phyloP scores from a whole-genome alignment of 2,888 invertebrate genomes.

The Synanthedon vespiformis region DNA sequence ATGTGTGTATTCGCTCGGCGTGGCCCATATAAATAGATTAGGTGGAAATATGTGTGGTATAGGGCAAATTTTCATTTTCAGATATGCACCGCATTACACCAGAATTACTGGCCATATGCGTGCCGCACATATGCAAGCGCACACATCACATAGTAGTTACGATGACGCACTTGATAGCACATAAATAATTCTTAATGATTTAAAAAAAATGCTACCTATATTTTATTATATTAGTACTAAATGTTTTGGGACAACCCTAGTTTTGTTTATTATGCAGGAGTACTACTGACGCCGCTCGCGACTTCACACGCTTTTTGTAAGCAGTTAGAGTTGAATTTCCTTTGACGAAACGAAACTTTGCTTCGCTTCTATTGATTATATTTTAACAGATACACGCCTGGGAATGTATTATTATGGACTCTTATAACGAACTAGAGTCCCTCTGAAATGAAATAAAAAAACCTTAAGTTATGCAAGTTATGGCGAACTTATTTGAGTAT shows the following conservation, averaged over 20 bases:
- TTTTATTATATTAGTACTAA: slow-evolving; percentile 39
- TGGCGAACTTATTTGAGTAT: too few relatives aligned
- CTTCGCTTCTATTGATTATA: slow-evolving; percentile 15
- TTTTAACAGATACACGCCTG: slow-evolving; percentile 22
- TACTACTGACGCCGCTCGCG: slow-evolving; percentile 64
- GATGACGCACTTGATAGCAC: slow-evolving; percentile 69
- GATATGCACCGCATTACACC: slow-evolving; percentile 71
- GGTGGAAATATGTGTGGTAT: slow-evolving; percentile 67
- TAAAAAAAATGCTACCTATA: slow-evolving; percentile 25
- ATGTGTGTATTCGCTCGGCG: slow-evolving; percentile 53
- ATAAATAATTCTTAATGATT: slow-evolving; percentile 59
- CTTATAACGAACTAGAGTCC: too few relatives aligned
- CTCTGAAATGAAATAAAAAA: too few relatives aligned
- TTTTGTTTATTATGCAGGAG: slow-evolving; percentile 43
- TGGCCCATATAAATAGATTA: slow-evolving; percentile 40
- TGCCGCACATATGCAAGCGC: slow-evolving; percentile 71
- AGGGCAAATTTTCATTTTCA: slow-evolving; percentile 70
- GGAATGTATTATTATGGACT: slow-evolving; percentile 4
- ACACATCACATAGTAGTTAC: slow-evolving; percentile 67
- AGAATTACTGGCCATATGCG: slow-evolving; percentile 71
- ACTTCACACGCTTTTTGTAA: slow-evolving; percentile 48
- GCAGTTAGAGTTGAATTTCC: slow-evolving; percentile 24
- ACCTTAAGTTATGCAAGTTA: too few relatives aligned
- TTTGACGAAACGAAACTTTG: slow-evolving; percentile 8
- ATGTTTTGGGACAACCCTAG: slow-evolving; percentile 72